phyloP scores from a whole-genome alignment of 2,888 invertebrate genomes.

The Smittia aterrima region DNA sequence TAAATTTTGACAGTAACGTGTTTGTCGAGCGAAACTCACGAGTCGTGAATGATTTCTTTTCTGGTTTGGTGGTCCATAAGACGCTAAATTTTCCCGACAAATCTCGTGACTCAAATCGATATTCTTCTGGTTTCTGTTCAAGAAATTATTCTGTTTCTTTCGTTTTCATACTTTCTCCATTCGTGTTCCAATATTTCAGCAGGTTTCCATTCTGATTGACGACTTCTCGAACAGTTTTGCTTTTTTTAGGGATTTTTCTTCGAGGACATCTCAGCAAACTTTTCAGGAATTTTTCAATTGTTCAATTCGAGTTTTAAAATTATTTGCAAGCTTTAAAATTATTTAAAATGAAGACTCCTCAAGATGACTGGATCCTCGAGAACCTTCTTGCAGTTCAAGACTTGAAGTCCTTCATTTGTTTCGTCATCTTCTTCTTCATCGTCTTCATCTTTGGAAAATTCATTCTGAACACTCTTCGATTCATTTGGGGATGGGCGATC shows the following conservation, averaged over 20 bases:
- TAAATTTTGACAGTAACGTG: not conserved
- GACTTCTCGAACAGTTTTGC: not conserved
- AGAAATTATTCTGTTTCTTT: not conserved
- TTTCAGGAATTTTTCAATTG: no score
- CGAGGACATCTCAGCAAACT: not conserved
- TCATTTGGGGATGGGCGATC: no score
- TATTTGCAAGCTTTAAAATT: no score
- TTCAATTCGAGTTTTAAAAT: no score
- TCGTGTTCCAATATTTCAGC: not conserved
- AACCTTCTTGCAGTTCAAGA: no score
- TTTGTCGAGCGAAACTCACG: not conserved
- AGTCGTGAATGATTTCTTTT: not conserved
- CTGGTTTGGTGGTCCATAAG: not conserved
- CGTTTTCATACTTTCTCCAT: constrained; percentile 1
- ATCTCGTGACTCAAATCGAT: not conserved
- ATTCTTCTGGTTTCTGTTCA: not conserved
- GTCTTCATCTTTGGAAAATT: no score
- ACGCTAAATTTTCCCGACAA: not conserved
- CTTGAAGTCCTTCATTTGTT: no score
- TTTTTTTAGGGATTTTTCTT: not conserved
- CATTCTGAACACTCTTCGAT: no score
- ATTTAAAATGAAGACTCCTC: no score
- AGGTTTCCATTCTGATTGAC: not conserved
- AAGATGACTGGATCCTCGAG: no score
- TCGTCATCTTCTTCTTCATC: no score